These are phyloP conservation scores for Poecilia latipinna DNA, from an alignment of 2,113 vertebrate species.

Conservation along the genomic window DNA sequence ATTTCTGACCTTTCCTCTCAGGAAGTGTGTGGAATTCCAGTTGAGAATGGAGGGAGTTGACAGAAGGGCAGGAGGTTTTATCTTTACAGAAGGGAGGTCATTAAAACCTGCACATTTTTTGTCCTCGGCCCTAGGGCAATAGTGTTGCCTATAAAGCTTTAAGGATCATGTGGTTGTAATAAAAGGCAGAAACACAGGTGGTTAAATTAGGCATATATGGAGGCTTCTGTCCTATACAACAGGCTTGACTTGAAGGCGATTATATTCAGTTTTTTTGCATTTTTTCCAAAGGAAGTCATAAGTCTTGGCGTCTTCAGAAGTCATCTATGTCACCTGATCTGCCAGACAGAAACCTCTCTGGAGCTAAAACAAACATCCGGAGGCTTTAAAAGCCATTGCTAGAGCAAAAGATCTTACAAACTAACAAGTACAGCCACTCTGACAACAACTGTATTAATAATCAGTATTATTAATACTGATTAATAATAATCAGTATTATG, in stretches of 20 bases:
- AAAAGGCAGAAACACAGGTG: constrained; percentile 58
- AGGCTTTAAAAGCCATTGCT: constrained; percentile 23
- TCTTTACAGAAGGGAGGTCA: constrained; percentile 52
- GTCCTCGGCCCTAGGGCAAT: constrained; percentile 35
- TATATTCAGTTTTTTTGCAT: not conserved
- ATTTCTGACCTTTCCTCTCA: constrained; percentile 48
- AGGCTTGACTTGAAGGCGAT: not conserved
- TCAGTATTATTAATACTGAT: too few relatives aligned
- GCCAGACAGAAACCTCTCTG: constrained; percentile 62
- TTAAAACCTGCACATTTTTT: constrained; percentile 50
- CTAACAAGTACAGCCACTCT: constrained; percentile 9
- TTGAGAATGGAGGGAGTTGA: constrained; percentile 54
- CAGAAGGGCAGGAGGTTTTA: constrained; percentile 41
- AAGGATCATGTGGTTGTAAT: constrained; percentile 71
- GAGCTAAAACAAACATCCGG: constrained; percentile 54
- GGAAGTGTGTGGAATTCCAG: constrained; percentile 65
- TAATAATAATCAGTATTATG: not conserved
- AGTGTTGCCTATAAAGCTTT: constrained; percentile 58
- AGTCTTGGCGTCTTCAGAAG: constrained; percentile 22
- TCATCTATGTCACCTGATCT: constrained; percentile 59
- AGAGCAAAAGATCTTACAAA: constrained; percentile 30
- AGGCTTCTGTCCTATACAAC: not conserved
- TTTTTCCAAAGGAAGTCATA: not conserved
- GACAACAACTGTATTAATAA: not conserved
- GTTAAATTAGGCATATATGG: constrained; percentile 56